These are phyloP conservation scores for Phyllostomus hastatus DNA, from an alignment of 2,113 vertebrate species.

Conservation along the genomic window DNA sequence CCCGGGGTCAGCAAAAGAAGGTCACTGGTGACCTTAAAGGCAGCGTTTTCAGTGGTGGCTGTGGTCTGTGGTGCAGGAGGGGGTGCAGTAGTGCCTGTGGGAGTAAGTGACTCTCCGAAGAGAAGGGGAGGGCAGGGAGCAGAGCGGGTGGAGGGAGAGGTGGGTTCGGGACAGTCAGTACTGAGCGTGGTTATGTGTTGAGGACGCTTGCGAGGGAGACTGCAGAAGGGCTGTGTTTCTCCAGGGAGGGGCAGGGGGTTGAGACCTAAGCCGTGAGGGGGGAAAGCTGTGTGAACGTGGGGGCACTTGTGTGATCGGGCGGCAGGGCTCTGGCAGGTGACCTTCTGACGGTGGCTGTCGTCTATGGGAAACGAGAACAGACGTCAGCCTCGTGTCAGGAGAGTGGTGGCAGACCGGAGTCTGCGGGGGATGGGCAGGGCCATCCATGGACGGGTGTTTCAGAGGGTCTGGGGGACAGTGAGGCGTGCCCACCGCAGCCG, in stretches of 20 bases:
- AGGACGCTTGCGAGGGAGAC: background rate
- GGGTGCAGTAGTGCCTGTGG: background rate
- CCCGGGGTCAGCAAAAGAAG: background rate
- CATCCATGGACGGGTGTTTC: rapidly evolving
- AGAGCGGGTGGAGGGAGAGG: background rate
- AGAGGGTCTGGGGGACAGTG: background rate
- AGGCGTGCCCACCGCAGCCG: background rate
- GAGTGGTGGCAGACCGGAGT: background rate
- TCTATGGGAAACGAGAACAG: background rate
- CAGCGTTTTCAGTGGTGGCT: background rate
- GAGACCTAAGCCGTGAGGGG: background rate
- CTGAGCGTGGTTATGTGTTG: background rate
- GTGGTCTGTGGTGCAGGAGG: background rate
- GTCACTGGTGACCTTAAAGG: background rate
- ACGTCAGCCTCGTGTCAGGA: background rate
- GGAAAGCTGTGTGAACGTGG: background rate
- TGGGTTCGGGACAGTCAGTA: background rate
- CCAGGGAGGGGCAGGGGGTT: background rate
- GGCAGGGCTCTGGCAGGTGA: background rate
- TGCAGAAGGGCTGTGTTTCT: background rate
- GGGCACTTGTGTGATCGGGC: background rate
- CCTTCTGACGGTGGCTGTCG: background rate
- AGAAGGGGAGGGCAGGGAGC: no score
- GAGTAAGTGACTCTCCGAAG: background rate
- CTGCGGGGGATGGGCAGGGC: background rate